Base-by-base conservation (phyloP, 2,888 invertebrate genomes). In the Heliconius aoede region DNA sequence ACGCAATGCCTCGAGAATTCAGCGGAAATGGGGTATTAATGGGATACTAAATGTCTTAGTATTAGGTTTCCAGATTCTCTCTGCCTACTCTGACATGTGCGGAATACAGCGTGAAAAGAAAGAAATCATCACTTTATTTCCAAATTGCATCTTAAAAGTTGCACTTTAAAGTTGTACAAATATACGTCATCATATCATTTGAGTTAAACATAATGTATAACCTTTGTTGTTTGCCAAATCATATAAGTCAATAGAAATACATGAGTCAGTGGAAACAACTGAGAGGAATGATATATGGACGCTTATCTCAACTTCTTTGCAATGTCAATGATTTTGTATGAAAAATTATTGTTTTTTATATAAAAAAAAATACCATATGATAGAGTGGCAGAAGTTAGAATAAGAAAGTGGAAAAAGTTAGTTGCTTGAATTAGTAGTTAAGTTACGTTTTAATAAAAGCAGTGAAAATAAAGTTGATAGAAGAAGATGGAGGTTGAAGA, bases 241-340 rank as follows among this genome's bases (percentile, higher is more conserved):
- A 30, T 68, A 68, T 68, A 28, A 68, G 46, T 68, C 68, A n/a
- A 51, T 68, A 68, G 28, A 68, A 28, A 28, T n/a, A 51, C 28
- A 68, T 55, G 55, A 55, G n/a, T 55, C n/a, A 55, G 55, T 55
- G 4, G 55, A 55, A n/a, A 55, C 69, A 24, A 55, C 28, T 55
- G 13, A 51, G n/a, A 69, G 30, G n/a, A 69, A 55, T 55, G 30
- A 69, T 69, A 30, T 69, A 69, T 69, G 15, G 32, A 30, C 30
- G n/a, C 30, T 69, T 28, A 30, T 69, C 30, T 69, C 51, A 68
- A 69, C 30, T 69, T 69, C 30, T 51, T 67, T 67, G 55, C n/a
- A 55, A 55, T 11, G n/a, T n/a, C 55, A n/a, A 55, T 55, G 55
- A n/a, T 55, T 36, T n/a, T 55, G 55, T 55, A n/a, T n/a, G 8